A percentile compares a stretch with the other conserved stretches of the same genome.
These are phyloP conservation scores for Pocota personata DNA, from an alignment of 2,888 invertebrate genomes.

Conservation along the genomic window DNA sequence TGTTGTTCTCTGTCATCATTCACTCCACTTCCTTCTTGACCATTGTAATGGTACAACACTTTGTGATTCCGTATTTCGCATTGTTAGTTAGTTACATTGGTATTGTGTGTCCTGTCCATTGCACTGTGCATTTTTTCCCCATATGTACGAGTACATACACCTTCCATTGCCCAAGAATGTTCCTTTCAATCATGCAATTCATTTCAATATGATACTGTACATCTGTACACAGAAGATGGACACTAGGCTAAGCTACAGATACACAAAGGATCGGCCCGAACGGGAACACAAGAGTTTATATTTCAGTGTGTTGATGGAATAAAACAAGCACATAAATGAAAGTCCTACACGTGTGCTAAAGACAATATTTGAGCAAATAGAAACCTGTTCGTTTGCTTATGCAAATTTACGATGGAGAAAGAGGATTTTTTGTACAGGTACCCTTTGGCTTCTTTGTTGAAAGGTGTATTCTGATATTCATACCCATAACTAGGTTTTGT, in stretches of 20 bases:
- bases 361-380: constrained; percentile 38
- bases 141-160: too few species aligned
- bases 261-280: not conserved
- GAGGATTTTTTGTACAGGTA: not conserved
- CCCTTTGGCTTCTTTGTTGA: constrained; percentile 1
- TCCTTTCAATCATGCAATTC: constrained; percentile 10
- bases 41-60: not conserved
- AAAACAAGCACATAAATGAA: not conserved
- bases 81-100: constrained; percentile 35
- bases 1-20: constrained; percentile 13
- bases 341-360: not conserved
- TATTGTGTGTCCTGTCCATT: constrained; percentile 23
- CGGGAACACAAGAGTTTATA: not conserved
- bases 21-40: constrained; percentile 3
- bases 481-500: not conserved
- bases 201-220: not conserved
- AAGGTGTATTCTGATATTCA: not conserved
- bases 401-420: constrained; percentile 16
- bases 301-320: not conserved
- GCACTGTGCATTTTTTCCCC: not conserved
- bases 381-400: constrained; percentile 23
- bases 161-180: not conserved
- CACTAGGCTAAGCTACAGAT: not conserved
- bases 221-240: not conserved
- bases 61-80: constrained; percentile 12